Base-by-base conservation (phyloP, 2,888 invertebrate genomes). In the Eristalis intricaria region DNA sequence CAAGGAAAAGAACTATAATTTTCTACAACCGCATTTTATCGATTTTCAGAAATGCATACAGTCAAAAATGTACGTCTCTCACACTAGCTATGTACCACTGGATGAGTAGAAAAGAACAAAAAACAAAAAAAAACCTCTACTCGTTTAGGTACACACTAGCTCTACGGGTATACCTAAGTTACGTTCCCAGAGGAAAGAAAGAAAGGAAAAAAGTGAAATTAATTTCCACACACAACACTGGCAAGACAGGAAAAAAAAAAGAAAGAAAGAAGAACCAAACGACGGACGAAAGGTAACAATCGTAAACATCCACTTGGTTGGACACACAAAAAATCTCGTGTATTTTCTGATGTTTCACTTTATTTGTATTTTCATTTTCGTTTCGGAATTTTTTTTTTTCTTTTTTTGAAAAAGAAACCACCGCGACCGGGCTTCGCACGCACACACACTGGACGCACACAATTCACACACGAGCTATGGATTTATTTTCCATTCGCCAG, bases 1-100 rank as follows among this genome's bases (percentile, higher is more conserved):
- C n/a, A 58, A n/a, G 50, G 60, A 15, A 11, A 60, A 26, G 26
- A 35, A 70, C 43, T 38, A 69, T 68, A 74, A 50, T 68, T 75
- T 84, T 68, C 84, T 76, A 73, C 87, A 87, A 87, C 84, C 87
- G 79, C 87, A 87, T 87, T 87, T 87, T 87, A 87, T 87, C 76
- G 87, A 87, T 87, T 87, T 87, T 87, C 84, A 84, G 84, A 87
- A 87, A 76, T 87, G 87, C 87, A 87, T 87, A 87, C 83, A 87
- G 71, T 85, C 78, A 71, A 83, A 78, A 78, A 68, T 56, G 73
- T 64, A 71, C 58, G 64, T 38, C 83, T 76, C 74, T 76, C 71
- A 79, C 75, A 60, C 79, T n/a, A n/a, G n/a, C n/a, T 79, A 69
- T 83, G 78, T 78, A 86, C 78, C 73, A 74, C n/a, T 70, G 64